Base-by-base conservation (phyloP, 2,888 invertebrate genomes). In the Dryadula phaetusa region DNA sequence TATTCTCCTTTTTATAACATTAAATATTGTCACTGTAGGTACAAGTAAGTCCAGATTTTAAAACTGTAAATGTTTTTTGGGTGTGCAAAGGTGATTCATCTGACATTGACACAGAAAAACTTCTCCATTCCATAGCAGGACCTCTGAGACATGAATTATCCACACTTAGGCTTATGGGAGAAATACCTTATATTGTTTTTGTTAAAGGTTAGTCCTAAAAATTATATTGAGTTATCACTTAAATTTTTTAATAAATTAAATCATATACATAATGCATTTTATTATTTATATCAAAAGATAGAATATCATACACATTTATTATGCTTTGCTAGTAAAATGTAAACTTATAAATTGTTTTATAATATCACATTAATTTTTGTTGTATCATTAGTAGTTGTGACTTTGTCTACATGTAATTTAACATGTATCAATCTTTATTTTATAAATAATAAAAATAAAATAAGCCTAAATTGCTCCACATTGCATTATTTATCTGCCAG, bases 161-260 rank as follows among this genome's bases (percentile, higher is more conserved):
- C 1, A 95, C 95, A 66, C 86, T 97, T 0, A 89, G 94, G 70
- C 86, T 97, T 0, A 95, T 97, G 93, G 97, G 97, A 10, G 92
- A 94, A 72, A 95, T 97, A 42, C 97, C 97, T 6, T 94, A 93
- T 68, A 94, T 97, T 66, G 81, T 90, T 44, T 97, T 97, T 92
- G 93, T 96, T 1, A 95, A 95, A 93, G 95, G 95, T 94, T 75
- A 67, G 70, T 66, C n/a, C 14, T 42, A 18, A 32, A 2, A n/a
- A 60, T 12, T 46, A 37, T 22, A 42, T 37, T 49, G 25, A 58
- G 10, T 32, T n/a, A n/a, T n/a, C n/a, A n/a, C n/a, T n/a, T n/a
- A n/a, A n/a, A n/a, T n/a, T n/a, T n/a, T n/a, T n/a, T n/a, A n/a
- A n/a, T n/a, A n/a, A n/a, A n/a, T n/a, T n/a, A n/a, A n/a, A n/a